Conservation (phyloP, 2,888 invertebrate species). For the Mamestra brassicae region DNA sequence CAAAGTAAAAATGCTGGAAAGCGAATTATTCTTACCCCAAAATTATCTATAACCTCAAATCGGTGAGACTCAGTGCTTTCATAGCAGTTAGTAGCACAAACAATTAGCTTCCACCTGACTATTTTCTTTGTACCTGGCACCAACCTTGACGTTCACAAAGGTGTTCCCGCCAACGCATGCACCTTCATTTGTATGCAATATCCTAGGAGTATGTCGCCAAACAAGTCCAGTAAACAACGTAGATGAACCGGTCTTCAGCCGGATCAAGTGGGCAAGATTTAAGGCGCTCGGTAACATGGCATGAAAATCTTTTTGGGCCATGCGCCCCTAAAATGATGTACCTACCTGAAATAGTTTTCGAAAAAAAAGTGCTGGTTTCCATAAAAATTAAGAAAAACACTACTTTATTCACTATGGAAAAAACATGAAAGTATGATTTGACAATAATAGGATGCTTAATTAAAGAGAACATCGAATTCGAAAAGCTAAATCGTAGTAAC, state of each 20-base stretch:
- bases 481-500: too few species aligned
- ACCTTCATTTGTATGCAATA: conserved; percentile 52
- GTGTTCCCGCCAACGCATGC: conserved; percentile 53
- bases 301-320: not conserved
- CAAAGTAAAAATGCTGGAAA: not conserved
- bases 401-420: too few species aligned
- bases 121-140: conserved; percentile 30
- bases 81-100: too few species aligned
- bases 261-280: conserved; percentile 44
- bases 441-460: not conserved
- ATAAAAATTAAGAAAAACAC: too few species aligned
- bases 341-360: too few species aligned
- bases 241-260: conserved; percentile 61
- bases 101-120: not conserved
- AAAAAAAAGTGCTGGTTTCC: too few species aligned
- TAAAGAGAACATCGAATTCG: too few species aligned
- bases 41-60: not conserved
- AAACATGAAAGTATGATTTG: not conserved
- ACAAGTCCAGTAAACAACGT: conserved; percentile 43
- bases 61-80: not conserved
- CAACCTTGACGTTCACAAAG: conserved; percentile 41
- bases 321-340: too few species aligned
- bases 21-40: not conserved
- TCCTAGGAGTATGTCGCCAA: conserved; percentile 50
- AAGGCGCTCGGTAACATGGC: not conserved